These are phyloP conservation scores for Ganaspis brasiliensis DNA, from an alignment of 2,888 invertebrate species.

Conservation along the genomic window DNA sequence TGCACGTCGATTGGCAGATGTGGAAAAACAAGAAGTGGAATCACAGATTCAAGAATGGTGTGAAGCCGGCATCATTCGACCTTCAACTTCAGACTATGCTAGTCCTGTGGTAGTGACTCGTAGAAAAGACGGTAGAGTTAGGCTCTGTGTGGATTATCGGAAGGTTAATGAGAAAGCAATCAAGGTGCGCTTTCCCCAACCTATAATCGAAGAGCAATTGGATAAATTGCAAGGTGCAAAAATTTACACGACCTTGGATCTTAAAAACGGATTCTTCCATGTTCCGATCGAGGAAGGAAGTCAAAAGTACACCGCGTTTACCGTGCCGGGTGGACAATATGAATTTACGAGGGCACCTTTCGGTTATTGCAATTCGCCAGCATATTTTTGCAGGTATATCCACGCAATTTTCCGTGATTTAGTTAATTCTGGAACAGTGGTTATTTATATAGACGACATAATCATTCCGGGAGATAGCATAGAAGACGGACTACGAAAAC, in stretches of 20 bases:
- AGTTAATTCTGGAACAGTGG: background rate
- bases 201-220: constrained; percentile 49
- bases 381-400: constrained; percentile 44
- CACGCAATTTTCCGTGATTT: constrained; percentile 39
- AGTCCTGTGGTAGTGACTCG: constrained; percentile 22
- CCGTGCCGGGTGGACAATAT: too few species aligned
- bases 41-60: background rate
- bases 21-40: background rate
- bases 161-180: background rate
- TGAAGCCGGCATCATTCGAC: too few species aligned
- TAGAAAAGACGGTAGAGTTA: background rate
- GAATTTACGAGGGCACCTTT: too few species aligned
- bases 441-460: constrained; percentile 51
- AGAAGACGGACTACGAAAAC: constrained; percentile 40
- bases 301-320: background rate
- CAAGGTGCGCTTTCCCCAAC: constrained; percentile 25
- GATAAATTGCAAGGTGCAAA: constrained; percentile 30
- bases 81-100: too few species aligned
- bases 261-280: too few species aligned
- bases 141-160: background rate
- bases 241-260: constrained; percentile 36
- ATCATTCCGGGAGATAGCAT: constrained; percentile 44
- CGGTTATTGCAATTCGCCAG: too few species aligned
- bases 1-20: background rate
- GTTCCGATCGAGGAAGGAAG: constrained; percentile 38